Evolutionary conservation across 2,797 vertebrate genomes (phyloP), one percentile per base, ranked within the genome.

Genomic region (Cuculus canorus): DNA sequence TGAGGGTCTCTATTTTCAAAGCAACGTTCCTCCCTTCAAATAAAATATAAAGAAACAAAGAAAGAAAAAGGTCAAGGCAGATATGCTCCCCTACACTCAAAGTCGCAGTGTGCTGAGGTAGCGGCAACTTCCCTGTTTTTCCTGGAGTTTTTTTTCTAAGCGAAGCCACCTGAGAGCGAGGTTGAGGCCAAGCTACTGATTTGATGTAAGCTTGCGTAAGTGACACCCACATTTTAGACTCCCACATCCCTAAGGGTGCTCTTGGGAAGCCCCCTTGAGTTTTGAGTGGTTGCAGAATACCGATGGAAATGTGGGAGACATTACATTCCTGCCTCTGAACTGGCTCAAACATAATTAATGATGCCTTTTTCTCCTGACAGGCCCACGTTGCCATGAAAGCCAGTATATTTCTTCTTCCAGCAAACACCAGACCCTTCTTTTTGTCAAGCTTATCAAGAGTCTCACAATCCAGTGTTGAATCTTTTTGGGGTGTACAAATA

Each of bases 381-480:
- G 92, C 85, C 84, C 71, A 52, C 19, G 37, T 54, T 56, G 53
- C 71, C 60, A 10, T n/a, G 56, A 86, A 95, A 88, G 28, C 28
- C 18, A 45, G 28, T 10, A n/a, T 41, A 43, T 94, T 93, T 92
- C 69, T 66, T 91, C 79, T 82, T 56, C 53, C 59, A 95, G 92
- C 64, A 89, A 83, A 95, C 50, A 66, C 19, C 45, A 70, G 35
- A 60, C n/a, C 35, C 33, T 93, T 82, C 77, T 53, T 95, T 90
- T 94, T 88, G 56, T 92, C 90, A 80, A 21, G 83, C 81, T 95
- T 95, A 96, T 86, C 82, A 35, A 39, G 77, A 65, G 32, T 25
- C 71, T 45, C 56, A 86, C 73, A 80, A 94, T 87, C 94, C 71
- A 17, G 47, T 77, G 61, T 35, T 64, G 52, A 82, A 14, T 84